These are phyloP conservation scores for Leptatherina wallacei DNA, from an alignment of 2,797 vertebrate species.

Conservation along the genomic window DNA sequence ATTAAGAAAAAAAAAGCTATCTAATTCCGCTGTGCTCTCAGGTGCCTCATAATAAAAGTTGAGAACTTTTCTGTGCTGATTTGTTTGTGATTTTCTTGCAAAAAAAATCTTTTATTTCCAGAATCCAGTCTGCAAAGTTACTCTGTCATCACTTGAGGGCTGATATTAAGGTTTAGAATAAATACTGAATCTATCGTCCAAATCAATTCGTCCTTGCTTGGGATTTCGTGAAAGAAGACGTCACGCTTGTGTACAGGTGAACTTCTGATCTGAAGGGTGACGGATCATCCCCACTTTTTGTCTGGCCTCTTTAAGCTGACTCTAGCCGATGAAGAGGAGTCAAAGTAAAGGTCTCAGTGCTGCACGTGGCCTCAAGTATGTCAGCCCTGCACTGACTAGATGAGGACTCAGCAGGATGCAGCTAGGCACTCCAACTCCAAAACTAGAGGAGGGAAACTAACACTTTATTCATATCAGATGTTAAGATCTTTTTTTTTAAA, in stretches of 20 bases:
- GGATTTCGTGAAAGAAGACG: background rate
- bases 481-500: no score
- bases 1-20: no score
- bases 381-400: background rate
- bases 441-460: no score
- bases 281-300: slow-evolving; percentile 31
- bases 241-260: slow-evolving; percentile 11
- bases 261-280: slow-evolving; percentile 23
- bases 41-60: no score
- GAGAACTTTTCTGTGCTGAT: no score
- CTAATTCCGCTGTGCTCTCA: no score
- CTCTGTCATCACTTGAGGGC: no score
- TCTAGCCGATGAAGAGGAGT: slow-evolving; percentile 36
- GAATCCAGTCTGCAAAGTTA: no score
- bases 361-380: slow-evolving; percentile 38
- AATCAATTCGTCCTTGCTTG: background rate
- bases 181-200: background rate
- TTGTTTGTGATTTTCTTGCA: no score
- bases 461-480: no score
- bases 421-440: no score
- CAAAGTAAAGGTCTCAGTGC: slow-evolving; percentile 34
- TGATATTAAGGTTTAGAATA: background rate
- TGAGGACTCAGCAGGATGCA: background rate
- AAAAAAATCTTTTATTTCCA: no score
- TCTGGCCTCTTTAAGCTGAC: slow-evolving; percentile 35